Conservation (phyloP, 2,888 invertebrate species). For the Drosophila neoperkinsi region DNA sequence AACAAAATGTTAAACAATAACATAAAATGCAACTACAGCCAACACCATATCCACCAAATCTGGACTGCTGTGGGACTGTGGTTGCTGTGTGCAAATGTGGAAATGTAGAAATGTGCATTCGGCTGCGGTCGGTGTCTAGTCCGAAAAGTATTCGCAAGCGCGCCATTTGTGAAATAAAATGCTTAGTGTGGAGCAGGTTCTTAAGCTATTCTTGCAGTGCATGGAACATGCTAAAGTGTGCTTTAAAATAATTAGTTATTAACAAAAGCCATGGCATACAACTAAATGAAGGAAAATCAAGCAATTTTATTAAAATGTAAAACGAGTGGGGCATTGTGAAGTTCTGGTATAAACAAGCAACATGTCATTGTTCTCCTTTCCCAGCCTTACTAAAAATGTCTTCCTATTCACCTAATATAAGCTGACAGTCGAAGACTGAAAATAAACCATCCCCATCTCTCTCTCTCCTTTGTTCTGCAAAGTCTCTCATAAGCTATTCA, state of each 20-base stretch:
- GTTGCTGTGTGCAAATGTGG: conserved; percentile 10
- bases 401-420: not conserved
- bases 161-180: conserved; percentile 66
- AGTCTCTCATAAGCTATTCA: conserved; percentile 15
- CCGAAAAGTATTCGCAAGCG: conserved; percentile 21
- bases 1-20: conserved; percentile 44
- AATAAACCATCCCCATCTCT: not conserved
- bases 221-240: not conserved
- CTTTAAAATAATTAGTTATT: not conserved
- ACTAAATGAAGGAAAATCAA: too few relatives aligned
- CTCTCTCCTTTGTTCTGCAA: conserved; percentile 1
- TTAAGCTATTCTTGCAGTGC: not conserved
- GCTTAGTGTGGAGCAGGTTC: conserved; percentile 24
- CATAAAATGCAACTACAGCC: conserved; percentile 39
- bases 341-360: not conserved
- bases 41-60: conserved; percentile 15
- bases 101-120: conserved; percentile 10
- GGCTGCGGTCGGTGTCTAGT: conserved; percentile 18
- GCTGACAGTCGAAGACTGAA: conserved; percentile 2
- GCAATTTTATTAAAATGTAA: not conserved
- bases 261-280: not conserved
- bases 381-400: not conserved
- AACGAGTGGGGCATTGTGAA: not conserved
- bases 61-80: conserved; percentile 2
- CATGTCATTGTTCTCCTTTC: too few relatives aligned